These are phyloP conservation scores for Otus sunia DNA, from an alignment of 2,113 vertebrate species.

Conservation along the genomic window DNA sequence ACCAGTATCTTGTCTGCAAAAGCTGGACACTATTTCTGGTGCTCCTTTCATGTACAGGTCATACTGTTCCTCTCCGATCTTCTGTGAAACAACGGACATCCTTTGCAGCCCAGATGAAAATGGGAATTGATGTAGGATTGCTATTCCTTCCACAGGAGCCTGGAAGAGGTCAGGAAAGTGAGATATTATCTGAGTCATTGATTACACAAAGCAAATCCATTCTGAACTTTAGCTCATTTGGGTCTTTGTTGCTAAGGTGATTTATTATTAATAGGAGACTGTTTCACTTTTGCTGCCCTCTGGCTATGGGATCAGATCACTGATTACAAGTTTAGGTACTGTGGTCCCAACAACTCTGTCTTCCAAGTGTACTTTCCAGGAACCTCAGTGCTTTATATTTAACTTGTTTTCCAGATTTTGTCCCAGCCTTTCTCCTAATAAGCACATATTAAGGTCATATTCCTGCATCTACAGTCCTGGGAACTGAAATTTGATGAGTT, in stretches of 20 bases:
- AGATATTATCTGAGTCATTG: background rate
- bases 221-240: background rate
- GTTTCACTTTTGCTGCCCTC: background rate
- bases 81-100: constrained; percentile 69
- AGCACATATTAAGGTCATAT: background rate
- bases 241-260: background rate
- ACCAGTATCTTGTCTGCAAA: constrained; percentile 69
- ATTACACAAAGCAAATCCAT: background rate
- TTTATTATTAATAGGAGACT: background rate
- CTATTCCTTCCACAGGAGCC: constrained; percentile 45
- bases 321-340: background rate
- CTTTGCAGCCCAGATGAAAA: constrained; percentile 76
- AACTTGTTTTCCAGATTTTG: background rate
- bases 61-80: background rate
- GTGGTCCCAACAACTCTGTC: background rate
- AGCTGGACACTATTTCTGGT: constrained; percentile 64
- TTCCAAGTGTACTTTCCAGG: background rate
- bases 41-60: constrained; percentile 72
- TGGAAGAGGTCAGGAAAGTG: background rate
- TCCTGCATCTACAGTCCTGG: background rate
- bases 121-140: constrained; percentile 69
- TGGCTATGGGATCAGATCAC: background rate
- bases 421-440: background rate
- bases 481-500: background rate
- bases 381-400: background rate